Conservation (phyloP, 2,113 vertebrate species). For the Zapornia atra region DNA sequence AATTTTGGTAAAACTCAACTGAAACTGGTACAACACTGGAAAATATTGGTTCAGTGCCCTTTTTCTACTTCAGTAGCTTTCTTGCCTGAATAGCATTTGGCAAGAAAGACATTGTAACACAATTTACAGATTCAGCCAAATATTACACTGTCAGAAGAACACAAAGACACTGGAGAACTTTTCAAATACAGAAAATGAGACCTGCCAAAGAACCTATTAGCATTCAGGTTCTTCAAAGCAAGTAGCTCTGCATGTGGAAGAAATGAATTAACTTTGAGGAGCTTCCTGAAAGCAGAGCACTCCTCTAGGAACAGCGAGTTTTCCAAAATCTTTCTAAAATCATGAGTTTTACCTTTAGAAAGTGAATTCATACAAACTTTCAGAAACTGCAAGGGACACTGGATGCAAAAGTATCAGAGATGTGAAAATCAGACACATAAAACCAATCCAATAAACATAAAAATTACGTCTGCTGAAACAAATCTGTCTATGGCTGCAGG, state of each 20-base stretch:
- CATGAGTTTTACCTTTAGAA: background rate
- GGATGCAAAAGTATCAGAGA: background rate
- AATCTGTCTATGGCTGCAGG: background rate
- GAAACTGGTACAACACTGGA: background rate
- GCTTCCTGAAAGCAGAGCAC: background rate
- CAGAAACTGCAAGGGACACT: background rate
- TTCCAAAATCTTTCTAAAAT: background rate
- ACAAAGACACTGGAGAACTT: background rate
- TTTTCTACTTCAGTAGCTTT: background rate
- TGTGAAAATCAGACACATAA: background rate
- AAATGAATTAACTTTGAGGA: background rate
- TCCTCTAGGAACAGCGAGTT: background rate
- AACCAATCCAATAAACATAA: background rate
- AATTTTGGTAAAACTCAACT: background rate
- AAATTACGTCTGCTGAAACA: background rate
- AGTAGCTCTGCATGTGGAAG: background rate
- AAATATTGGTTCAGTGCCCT: fast-evolving
- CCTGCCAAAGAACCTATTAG: background rate
- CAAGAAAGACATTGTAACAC: background rate
- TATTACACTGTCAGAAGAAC: background rate
- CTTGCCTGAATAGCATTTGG: background rate
- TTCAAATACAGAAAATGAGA: background rate
- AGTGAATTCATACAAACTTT: background rate
- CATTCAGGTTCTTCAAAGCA: background rate
- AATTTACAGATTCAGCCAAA: background rate